phyloP scores from a whole-genome alignment of 2,888 invertebrate species.

The Adineta ricciae region DNA sequence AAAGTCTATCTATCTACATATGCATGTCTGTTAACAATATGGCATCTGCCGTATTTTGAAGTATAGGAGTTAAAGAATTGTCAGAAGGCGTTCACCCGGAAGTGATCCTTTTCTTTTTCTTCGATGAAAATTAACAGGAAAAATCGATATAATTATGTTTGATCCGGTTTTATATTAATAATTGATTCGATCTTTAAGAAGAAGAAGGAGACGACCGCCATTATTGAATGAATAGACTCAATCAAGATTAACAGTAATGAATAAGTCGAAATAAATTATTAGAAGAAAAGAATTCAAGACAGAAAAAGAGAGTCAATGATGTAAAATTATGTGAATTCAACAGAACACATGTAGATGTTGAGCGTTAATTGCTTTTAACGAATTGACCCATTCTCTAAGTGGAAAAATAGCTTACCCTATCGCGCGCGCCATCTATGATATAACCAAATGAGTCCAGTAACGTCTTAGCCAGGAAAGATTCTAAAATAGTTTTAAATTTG shows the following conservation, averaged over 20 bases:
- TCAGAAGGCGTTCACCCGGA: slow-evolving; percentile 13
- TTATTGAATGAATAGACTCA: background rate
- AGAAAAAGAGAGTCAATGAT: background rate
- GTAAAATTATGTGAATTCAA: background rate
- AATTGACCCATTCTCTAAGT: too few species aligned
- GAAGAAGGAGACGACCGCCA: too few species aligned
- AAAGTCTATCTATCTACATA: background rate
- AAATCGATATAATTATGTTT: slow-evolving; percentile 1
- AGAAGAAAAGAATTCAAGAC: background rate
- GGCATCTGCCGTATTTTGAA: background rate
- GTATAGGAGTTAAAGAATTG: background rate
- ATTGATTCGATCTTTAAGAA: background rate
- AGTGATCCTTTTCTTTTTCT: background rate
- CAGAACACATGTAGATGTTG: too few species aligned
- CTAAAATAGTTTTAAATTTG: too few species aligned
- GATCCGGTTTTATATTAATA: slow-evolving; percentile 5
- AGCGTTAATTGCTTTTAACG: too few species aligned
- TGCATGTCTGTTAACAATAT: background rate
- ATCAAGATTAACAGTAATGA: background rate
- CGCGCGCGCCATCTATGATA: background rate
- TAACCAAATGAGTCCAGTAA: background rate
- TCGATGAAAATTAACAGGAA: background rate
- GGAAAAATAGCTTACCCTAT: too few species aligned
- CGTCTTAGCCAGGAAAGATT: too few species aligned
- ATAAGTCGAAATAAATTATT: background rate